Conservation (phyloP, 2,888 invertebrate species). For the Bellardia bayeri region DNA sequence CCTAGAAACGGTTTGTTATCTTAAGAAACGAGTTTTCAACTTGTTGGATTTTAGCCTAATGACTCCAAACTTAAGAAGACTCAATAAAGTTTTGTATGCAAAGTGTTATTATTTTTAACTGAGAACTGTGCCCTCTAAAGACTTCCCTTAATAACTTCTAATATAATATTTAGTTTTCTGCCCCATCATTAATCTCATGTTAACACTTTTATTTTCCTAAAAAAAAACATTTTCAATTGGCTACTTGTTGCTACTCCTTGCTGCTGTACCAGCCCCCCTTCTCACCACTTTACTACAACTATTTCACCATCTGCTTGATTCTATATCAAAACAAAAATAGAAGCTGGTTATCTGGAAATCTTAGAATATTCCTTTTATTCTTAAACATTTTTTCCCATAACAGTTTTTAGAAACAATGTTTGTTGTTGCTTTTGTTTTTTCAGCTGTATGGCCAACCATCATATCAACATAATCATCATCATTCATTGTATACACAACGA, state of each 20-base stretch:
- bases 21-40: too few species aligned
- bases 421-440: neutral
- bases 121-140: neutral
- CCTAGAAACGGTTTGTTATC: too few species aligned
- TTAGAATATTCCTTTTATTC: constrained; percentile 59
- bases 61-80: too few species aligned
- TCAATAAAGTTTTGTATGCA: too few species aligned
- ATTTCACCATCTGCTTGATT: neutral
- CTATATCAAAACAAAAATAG: constrained; percentile 4
- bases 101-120: neutral
- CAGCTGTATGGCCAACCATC: constrained; percentile 47
- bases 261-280: constrained; percentile 11
- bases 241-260: constrained; percentile 78
- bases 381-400: constrained; percentile 20
- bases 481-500: constrained; percentile 63
- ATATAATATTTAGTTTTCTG: constrained; percentile 17
- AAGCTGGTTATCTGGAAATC: constrained; percentile 40
- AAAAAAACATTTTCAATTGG: constrained; percentile 75
- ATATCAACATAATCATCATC: constrained; percentile 73
- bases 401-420: constrained; percentile 23
- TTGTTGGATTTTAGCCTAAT: too few species aligned
- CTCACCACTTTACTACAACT: neutral
- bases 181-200: constrained; percentile 76
- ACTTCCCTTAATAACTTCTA: neutral
- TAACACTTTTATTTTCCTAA: constrained; percentile 68